Evolutionary conservation across 2,113 vertebrate species (phyloP).

Genomic region (Thamnaconus septentrionalis): DNA sequence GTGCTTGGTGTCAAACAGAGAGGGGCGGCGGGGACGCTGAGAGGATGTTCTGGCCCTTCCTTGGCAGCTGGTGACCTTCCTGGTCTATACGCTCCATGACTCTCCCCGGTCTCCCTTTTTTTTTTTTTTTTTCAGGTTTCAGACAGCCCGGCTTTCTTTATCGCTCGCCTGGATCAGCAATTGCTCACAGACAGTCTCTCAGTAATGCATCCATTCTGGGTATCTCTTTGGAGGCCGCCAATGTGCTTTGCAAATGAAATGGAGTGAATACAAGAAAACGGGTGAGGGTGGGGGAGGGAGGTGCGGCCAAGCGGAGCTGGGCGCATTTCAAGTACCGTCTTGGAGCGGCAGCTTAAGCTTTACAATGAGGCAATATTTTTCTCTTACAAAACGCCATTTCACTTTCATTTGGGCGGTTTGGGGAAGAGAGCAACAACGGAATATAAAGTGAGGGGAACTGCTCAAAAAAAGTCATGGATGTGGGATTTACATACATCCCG

Average conservation of each 20-base stretch:
- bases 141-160: conserved; percentile 71
- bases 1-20: conserved; percentile 37
- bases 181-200: conserved; percentile 76
- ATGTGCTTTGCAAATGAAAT: conserved; percentile 69
- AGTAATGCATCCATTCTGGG: conserved; percentile 72
- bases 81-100: conserved; percentile 60
- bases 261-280: conserved; percentile 46
- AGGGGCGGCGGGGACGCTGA: conserved; percentile 52
- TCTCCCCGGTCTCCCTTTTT: conserved; percentile 44
- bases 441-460: not conserved
- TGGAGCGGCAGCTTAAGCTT: conserved; percentile 4
- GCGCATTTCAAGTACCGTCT: conserved; percentile 39
- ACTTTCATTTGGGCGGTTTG: not conserved
- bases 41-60: conserved; percentile 56
- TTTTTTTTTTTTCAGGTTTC: conserved; percentile 55
- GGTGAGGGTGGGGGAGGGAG: conserved; percentile 1
- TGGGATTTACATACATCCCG: not conserved
- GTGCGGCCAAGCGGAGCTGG: not conserved
- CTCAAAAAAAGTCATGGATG: too few relatives aligned
- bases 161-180: conserved; percentile 77
- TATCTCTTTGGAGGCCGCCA: conserved; percentile 62
- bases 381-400: conserved; percentile 13
- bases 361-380: conserved; percentile 2
- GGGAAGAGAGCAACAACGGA: not conserved
- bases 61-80: conserved; percentile 76